Evolutionary conservation across 2,797 vertebrate genomes (phyloP), one percentile per base, ranked within the genome.

Genomic region (Pangasius djambal): DNA sequence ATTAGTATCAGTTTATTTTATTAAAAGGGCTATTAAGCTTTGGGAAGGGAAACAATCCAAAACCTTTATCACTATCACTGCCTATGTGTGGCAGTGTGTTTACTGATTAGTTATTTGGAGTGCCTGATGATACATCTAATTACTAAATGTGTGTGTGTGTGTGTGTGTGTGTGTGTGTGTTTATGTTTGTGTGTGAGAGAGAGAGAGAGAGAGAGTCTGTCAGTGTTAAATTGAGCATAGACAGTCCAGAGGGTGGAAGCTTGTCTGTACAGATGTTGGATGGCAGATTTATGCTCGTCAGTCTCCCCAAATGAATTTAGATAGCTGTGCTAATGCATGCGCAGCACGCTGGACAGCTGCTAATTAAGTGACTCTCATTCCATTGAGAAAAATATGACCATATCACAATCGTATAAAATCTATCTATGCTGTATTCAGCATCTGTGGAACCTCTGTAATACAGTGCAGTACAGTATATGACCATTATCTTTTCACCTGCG

Each of bases 141-240:
- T 92, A 91, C 74, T 79, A 86, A 87, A 40, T 87, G 83, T 50
- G 81, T 90, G 52, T 61, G 88, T 78, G 83, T 74, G 77, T 31
- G 61, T 65, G 55, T 77, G 91, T 88, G 88, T 82, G 79, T 28
- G 55, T 82, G 31, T 57, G 52, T 44, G 57, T 65, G n/a, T n/a
- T n/a, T n/a, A n/a, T 77, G 91, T 88, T 37, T 48, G 88, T 82
- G 79, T 28, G 55, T 82, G 52, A 57, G 48, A 63, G 91, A 83
- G 89, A 65, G 86, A 88, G 83, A 94, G 92, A 92, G 94, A 95
- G 94, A 95, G 94, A 94, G 94, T 92, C 95, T 96, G 95, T 95
- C 94, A 94, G 94, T 95, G 94, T 92, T 96, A 96, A 96, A 96
- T 95, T 96, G 96, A 96, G 95, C 96, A 95, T 96, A 94, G 92